Evolutionary conservation across 2,113 vertebrate genomes (phyloP), one percentile per base, ranked within the genome.

Genomic region (Axis porcinus): DNA sequence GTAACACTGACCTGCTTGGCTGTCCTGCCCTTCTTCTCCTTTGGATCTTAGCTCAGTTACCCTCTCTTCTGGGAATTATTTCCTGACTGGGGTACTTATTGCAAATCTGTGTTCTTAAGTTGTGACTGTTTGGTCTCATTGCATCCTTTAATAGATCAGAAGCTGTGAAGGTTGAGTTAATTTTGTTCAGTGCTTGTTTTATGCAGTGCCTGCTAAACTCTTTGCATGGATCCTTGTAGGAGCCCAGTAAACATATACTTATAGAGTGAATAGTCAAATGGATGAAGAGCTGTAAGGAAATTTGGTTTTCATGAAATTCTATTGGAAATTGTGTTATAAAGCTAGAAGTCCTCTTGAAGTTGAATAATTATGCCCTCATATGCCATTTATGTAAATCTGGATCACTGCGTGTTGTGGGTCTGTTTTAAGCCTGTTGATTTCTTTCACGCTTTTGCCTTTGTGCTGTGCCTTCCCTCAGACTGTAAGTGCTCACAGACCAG

Each of bases 241-340:
- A 81, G n/a, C 23, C 82, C 58, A n/a, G 60, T 54, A 86, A 96
- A 91, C n/a, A 70, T 82, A 55, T 30, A 52, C 87, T 88, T 95
- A 55, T 27, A 78, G 55, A 82, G 76, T 93, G 79, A 97, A 45
- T 54, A 83, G 92, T 95, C 54, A 54, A 25, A 74, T 43, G 78
- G n/a, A 67, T 60, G 81, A 92, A 92, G 60, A 54, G 50, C n/a
- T 79, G 4, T 30, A 92, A 83, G 62, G 96, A 94, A 92, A 95
- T 79, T 94, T 11, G 62, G 45, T 97, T 97, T 94, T 97, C 87
- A 91, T 54, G 50, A 36, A 91, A 86, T 93, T 70, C 88, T 87
- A 33, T 54, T 86, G 15, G 76, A 93, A 86, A 88, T 89, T 33
- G 28, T 96, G 94, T 85, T 95, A 50, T n/a, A 88, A 93, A 89